Conservation (phyloP, 2,888 invertebrate genomes). For the Diploptera punctata region DNA sequence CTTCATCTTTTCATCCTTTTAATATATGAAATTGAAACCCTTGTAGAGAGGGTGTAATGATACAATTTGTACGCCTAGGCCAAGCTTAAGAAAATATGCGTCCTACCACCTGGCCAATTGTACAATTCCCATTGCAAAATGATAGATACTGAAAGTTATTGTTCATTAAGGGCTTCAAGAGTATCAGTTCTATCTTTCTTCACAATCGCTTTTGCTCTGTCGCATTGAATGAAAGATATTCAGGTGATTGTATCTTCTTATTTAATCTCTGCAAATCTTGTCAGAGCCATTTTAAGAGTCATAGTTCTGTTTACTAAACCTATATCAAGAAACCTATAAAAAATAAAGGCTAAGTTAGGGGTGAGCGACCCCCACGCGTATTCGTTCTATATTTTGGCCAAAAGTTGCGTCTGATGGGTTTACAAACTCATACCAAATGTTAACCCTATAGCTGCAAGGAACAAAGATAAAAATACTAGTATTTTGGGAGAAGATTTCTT, state of each 20-base stretch:
- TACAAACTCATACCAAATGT: too few relatives aligned
- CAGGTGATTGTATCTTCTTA: neutral
- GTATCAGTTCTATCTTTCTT: conserved; percentile 1
- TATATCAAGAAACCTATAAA: too few relatives aligned
- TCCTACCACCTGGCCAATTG: conserved; percentile 12
- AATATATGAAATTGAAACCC: conserved; percentile 28
- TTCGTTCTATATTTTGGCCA: too few relatives aligned
- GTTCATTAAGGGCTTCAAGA: conserved; percentile 24
- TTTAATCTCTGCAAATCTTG: conserved; percentile 22
- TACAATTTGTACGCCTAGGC: too few relatives aligned
- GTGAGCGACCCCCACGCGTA: too few relatives aligned
- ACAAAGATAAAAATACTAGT: too few relatives aligned
- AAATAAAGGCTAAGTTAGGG: too few relatives aligned
- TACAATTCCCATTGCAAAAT: neutral
- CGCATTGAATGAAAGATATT: neutral
- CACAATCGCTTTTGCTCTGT: neutral
- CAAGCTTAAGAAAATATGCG: conserved; percentile 3
- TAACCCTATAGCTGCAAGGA: too few relatives aligned
- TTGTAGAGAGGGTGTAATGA: conserved; percentile 21
- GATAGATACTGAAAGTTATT: conserved; percentile 17
- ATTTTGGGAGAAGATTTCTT: too few relatives aligned
- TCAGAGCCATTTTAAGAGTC: too few relatives aligned
- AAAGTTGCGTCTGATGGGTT: too few relatives aligned
- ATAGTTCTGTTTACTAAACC: too few relatives aligned
- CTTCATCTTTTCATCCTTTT: conserved; percentile 15